Percentiles rank a stretch among this genome's conserved stretches.
Evolutionary conservation across 1,140 invertebrate species (phyloP).

Genomic region (Copidosoma floridanum): DNA sequence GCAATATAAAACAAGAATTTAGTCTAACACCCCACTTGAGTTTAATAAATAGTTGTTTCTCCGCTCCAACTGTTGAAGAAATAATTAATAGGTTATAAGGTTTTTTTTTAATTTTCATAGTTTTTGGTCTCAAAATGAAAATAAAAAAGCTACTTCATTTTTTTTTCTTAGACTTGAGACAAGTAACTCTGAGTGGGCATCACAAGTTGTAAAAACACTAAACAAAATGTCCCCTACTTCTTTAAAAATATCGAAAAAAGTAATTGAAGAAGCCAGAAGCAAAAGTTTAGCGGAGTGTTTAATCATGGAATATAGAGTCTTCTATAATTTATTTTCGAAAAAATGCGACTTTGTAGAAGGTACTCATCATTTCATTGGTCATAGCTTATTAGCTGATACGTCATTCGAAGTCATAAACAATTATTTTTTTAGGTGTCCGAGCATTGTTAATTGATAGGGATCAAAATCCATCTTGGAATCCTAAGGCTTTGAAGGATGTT

Average conservation of each 20-base stretch:
- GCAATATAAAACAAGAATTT: conserved; percentile 65
- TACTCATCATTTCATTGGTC: conserved; percentile 46
- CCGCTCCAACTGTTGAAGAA: conserved; percentile 72
- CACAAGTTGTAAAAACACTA: conserved; percentile 64
- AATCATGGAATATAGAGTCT: conserved; percentile 87
- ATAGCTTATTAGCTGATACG: too few relatives aligned
- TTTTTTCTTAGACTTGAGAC: conserved; percentile 40
- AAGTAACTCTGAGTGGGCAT: conserved; percentile 61
- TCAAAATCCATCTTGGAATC: conserved; percentile 90
- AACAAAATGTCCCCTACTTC: conserved; percentile 90
- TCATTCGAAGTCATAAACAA: too few relatives aligned
- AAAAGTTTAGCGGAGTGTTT: conserved; percentile 82
- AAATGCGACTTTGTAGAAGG: conserved; percentile 92
- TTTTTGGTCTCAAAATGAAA: too few relatives aligned
- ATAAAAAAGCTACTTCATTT: background rate
- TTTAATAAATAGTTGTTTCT: conserved; percentile 69
- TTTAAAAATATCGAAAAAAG: conserved; percentile 82
- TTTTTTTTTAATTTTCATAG: too few relatives aligned
- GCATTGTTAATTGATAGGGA: conserved; percentile 94
- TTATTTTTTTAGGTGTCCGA: conserved; percentile 69
- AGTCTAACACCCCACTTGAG: conserved; percentile 70
- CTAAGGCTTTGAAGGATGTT: conserved; percentile 69
- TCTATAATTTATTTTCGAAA: conserved; percentile 64
- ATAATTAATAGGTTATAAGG: conserved; percentile 51
- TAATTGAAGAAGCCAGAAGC: conserved; percentile 72